Evolutionary conservation across 2,797 vertebrate species (phyloP), one percentile per base, ranked within the genome.

Genomic region (Neosilurus mollespiculum): DNA sequence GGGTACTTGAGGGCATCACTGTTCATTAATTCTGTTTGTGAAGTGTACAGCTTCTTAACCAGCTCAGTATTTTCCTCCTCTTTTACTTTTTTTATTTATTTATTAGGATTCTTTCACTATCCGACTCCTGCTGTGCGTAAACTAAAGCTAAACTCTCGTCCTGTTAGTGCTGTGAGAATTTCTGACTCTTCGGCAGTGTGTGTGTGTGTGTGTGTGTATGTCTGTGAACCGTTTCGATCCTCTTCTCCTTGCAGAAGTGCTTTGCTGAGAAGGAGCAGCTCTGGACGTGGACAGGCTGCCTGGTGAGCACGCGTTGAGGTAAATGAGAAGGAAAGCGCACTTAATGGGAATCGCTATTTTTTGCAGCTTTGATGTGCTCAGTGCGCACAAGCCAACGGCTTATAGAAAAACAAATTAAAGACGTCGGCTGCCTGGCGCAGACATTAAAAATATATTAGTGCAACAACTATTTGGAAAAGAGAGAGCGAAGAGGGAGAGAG

Each of bases 361-460:
- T 94, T 93, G 91, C 93, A 92, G 91, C 92, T 94, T 93, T 94
- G 94, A 94, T 94, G 93, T 93, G 83, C 91, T 92, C 91, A 88
- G 90, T 93, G 91, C 93, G 92, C 93, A 93, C 92, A 94, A 93
- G 93, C 92, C 91, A 92, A 94, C 92, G 91, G 93, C 93, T 94
- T 94, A 94, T 91, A 94, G 92, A 94, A 94, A 94, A 95, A 94
- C 93, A 94, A 95, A 95, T 95, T 94, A 95, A 93, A 94, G 90
- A 92, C 92, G 93, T 93, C 92, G 91, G 92, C 93, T 91, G 90
- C 91, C 92, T 93, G 93, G 93, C 90, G 91, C 92, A 93, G 93
- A 95, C 94, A 95, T 95, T 95, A 95, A 95, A 95, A 95, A 94
- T 93, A 94, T 94, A 95, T 95, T 95, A 95, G 92, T 86, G 91